These are phyloP conservation scores for Adelosebastes latens DNA, from an alignment of 2,797 vertebrate genomes.

Conservation along the genomic window DNA sequence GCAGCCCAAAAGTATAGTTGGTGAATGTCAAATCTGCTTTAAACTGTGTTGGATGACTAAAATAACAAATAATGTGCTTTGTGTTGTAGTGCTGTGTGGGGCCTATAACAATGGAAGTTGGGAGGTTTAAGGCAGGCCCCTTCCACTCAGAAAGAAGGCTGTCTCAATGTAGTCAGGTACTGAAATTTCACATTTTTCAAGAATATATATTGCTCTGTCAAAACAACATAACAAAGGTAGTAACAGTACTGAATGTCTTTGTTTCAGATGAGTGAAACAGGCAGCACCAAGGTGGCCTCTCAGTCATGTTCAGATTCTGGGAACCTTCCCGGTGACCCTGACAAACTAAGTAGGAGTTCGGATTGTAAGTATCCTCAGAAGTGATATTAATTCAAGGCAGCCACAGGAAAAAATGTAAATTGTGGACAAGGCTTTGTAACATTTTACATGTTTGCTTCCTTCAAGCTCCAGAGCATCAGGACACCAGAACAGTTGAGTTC, in stretches of 20 bases:
- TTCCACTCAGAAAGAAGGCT: constrained; percentile 94
- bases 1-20: too few species aligned
- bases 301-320: constrained; percentile 80
- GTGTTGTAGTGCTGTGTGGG: constrained; percentile 90
- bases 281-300: constrained; percentile 76
- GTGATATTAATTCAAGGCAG: neutral
- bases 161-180: constrained; percentile 93
- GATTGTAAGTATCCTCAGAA: constrained; percentile 80
- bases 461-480: constrained; percentile 87
- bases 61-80: neutral
- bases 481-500: constrained; percentile 91
- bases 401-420: neutral
- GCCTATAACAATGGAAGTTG: constrained; percentile 91
- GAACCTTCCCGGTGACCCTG: constrained; percentile 75
- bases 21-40: neutral
- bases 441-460: constrained; percentile 4
- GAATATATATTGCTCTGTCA: neutral
- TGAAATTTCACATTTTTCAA: neutral
- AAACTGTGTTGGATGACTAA: neutral
- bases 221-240: neutral
- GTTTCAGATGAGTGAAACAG: constrained; percentile 79
- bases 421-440: neutral
- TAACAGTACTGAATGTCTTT: neutral
- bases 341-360: constrained; percentile 78
- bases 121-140: constrained; percentile 92